Percentiles rank a stretch among this genome's conserved stretches.
These are phyloP conservation scores for Polymixis flavicincta DNA, from an alignment of 2,888 invertebrate species.

Conservation along the genomic window DNA sequence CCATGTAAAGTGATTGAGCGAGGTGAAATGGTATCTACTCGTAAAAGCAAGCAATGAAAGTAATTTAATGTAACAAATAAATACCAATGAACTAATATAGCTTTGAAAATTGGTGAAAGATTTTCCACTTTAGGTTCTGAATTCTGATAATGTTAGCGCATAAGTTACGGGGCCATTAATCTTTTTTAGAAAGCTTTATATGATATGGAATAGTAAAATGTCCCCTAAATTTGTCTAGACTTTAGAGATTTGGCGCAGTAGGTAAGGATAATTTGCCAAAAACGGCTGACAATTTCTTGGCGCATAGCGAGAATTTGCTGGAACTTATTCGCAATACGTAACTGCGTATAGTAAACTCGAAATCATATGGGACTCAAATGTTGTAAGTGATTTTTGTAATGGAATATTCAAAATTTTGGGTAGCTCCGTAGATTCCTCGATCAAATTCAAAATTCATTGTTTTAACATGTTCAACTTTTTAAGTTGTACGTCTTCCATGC, in stretches of 20 bases:
- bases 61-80: neutral
- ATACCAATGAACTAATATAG: neutral
- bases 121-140: neutral
- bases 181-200: neutral
- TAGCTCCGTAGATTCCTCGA: neutral
- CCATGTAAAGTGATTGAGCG: neutral
- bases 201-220: neutral
- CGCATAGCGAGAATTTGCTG: conserved; percentile 11
- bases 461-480: neutral
- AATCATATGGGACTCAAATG: neutral
- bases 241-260: conserved; percentile 30
- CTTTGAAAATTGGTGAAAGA: neutral
- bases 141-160: neutral
- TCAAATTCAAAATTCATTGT: neutral
- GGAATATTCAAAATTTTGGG: neutral
- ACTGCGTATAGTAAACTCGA: neutral
- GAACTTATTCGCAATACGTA: conserved; percentile 6
- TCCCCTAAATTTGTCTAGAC: conserved; percentile 39
- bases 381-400: neutral
- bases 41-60: neutral
- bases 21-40: neutral
- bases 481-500: neutral
- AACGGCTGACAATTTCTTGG: conserved; percentile 30
- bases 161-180: conserved; percentile 4
- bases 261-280: conserved; percentile 32